These are phyloP conservation scores for Phrixothrix hirtus DNA, from an alignment of 2,888 invertebrate species.

Conservation along the genomic window DNA sequence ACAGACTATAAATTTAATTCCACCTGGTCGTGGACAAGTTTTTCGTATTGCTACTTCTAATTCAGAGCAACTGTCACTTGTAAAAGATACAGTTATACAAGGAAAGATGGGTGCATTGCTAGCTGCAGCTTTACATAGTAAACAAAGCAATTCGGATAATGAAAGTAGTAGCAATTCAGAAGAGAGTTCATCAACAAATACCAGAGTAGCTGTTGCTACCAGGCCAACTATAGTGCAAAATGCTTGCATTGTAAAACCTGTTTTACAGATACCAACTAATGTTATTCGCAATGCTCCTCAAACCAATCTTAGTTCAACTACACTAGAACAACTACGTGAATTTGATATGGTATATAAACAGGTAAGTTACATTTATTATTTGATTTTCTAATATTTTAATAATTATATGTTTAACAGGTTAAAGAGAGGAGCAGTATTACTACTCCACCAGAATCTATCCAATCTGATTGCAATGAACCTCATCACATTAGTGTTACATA, in stretches of 20 bases:
- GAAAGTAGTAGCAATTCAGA: slow-evolving; percentile 34
- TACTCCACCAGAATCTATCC: slow-evolving; percentile 36
- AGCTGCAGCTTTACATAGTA: slow-evolving; percentile 56
- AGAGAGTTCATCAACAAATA: slow-evolving; percentile 27
- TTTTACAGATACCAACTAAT: slow-evolving; percentile 65
- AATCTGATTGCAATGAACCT: slow-evolving; percentile 43
- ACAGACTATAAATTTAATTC: slow-evolving; percentile 64
- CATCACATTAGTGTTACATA: slow-evolving; percentile 61
- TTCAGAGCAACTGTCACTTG: slow-evolving; percentile 53
- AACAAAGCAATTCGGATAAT: slow-evolving; percentile 44
- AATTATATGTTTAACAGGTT: slow-evolving; percentile 64
- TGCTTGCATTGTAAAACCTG: slow-evolving; percentile 61
- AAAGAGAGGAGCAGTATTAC: slow-evolving; percentile 72
- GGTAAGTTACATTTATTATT: slow-evolving; percentile 29
- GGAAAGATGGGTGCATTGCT: slow-evolving; percentile 58
- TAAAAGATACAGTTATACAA: slow-evolving; percentile 56
- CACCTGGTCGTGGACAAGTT: slow-evolving; percentile 54
- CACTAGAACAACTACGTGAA: slow-evolving; percentile 75
- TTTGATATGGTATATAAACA: slow-evolving; percentile 82
- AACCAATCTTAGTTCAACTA: slow-evolving; percentile 73
- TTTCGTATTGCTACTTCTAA: slow-evolving; percentile 55
- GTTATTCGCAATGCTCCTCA: slow-evolving; percentile 64
- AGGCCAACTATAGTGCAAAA: slow-evolving; percentile 62
- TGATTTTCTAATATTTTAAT: background rate
- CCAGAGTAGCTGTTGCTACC: slow-evolving; percentile 21